Base-by-base conservation (phyloP, 23 tunicate genomes). In the Trididemnum nubilum region DNA sequence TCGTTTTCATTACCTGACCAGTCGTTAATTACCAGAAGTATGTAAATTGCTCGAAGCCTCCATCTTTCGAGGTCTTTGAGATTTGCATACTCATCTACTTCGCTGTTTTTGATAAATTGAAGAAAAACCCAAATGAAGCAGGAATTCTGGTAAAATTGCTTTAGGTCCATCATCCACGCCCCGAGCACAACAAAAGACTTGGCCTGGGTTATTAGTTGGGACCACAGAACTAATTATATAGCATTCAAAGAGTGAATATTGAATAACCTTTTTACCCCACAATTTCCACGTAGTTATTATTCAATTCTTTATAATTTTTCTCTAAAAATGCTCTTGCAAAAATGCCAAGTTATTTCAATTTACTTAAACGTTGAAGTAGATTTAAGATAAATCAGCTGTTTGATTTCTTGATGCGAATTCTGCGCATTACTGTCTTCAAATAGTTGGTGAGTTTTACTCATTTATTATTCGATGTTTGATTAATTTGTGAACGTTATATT, bases 161-260 rank as follows among this genome's bases (percentile, higher is more conserved):
- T 7, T 4, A 92, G 82, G 52, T 96, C 99, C 34, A 78, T 76
- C 77, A 92, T 63, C 97, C 97, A 96, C n/a, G 92, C 86, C 24
- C 99, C 99, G 51, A 81, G 91, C 79, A 87, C 83, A 28, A 51
- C 52, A 1, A 82, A 72, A 22, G 85, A 83, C 37, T 87, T 84
- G 23, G 69, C 80, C 0, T 64, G 65, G 9, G 82, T 86, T 3
- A 85, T 64, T 0, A 97, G 99, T 18, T 87, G 77, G 29, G 64
- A 49, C n/a, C 3, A 96, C 80, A 24, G 77, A 71, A 1, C 28
- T 31, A n/a, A 96, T 58, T 57, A 32, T 57, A 19, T 87, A 85
- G 72, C 99, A 96, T 2, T 81, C 96, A 87, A 33, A 31, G 30
- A 77, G 27, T 23, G 18, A 61, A 22, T 51, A 73, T 2, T n/a